Base-by-base conservation (phyloP, 2,113 vertebrate species). In the Bucco capensis region DNA sequence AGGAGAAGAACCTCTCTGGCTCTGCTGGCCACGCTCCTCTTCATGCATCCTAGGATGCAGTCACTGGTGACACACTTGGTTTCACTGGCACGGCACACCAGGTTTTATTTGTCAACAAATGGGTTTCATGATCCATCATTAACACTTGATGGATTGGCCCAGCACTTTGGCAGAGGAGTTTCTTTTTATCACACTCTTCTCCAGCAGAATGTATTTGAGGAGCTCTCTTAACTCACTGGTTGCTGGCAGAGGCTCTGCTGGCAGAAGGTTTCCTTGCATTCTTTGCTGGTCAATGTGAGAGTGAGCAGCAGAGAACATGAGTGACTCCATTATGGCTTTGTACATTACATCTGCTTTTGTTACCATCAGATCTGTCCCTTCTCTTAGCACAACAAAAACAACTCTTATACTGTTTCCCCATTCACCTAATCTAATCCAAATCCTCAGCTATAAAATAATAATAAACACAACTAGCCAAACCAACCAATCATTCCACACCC, bases 101-200 rank as follows among this genome's bases (percentile, higher is more conserved):
- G 38, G 86, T 95, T 97, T 97, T 96, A 97, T 97, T 97, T 97
- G 95, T 97, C 94, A 97, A 96, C 94, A 96, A 97, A 97, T 95
- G 88, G 86, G 74, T 97, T 97, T 94, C 94, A 93, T 96, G 95
- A 96, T 97, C 96, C 94, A 75, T 95, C 89, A 94, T 96, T 86
- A 92, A 94, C 93, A 95, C 80, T 92, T 97, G 96, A 96, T 96
- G 95, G 94, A 97, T 97, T 93, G 83, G 89, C 95, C 84, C 83
- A 72, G 93, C 50, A 66, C 58, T 67, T 71, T 95, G 93, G 88
- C 94, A 94, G 65, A 73, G 30, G 62, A 4, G 17, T 73, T 94
- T 79, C 70, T 94, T 77, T 95, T 82, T 88, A 33, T 93, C 81
- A 78, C 82, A 46, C 83, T 94, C 91, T 30, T 53, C 78, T 69